Conservation (phyloP, 2,797 vertebrate species). For the Sebastes variabilis region DNA sequence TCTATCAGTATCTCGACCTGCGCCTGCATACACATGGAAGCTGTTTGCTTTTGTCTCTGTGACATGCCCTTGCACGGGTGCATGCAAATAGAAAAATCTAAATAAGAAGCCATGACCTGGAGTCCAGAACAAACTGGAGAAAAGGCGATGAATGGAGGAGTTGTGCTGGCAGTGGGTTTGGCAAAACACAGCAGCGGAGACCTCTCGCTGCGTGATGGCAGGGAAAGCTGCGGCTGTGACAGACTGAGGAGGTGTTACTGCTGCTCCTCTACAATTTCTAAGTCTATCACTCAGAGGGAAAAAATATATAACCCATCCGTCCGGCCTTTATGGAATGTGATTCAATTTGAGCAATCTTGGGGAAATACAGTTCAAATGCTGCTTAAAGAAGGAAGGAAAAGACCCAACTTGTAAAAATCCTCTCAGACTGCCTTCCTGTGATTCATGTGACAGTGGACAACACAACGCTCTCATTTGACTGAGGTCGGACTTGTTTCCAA, state of each 20-base stretch:
- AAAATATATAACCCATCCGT: constrained; percentile 50
- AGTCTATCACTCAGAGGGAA: constrained; percentile 68
- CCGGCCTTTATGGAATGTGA: constrained; percentile 48
- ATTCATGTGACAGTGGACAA: not conserved
- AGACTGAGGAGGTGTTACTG: constrained; percentile 69
- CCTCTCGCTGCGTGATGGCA: constrained; percentile 53
- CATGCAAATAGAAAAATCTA: constrained; percentile 41
- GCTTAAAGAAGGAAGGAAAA: not conserved
- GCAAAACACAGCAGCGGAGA: constrained; percentile 37
- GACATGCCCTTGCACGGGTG: not conserved
- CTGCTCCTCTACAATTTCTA: constrained; percentile 67
- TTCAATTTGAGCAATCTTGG: constrained; percentile 11
- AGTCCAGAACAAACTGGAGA: constrained; percentile 36
- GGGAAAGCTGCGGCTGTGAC: constrained; percentile 56
- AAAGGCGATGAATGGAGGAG: constrained; percentile 46
- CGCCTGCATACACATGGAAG: not conserved
- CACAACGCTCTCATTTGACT: not conserved
- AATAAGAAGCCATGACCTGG: constrained; percentile 35
- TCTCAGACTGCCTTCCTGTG: not conserved
- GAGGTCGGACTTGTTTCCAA: not conserved
- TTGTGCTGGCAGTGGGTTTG: constrained; percentile 47
- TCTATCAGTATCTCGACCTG: not conserved
- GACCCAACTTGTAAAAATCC: not conserved
- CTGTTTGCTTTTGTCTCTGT: constrained; percentile 37
- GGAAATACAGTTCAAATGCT: constrained; percentile 2